Base-by-base conservation (phyloP, 2,888 invertebrate genomes). In the Lumbricus terrestris region DNA sequence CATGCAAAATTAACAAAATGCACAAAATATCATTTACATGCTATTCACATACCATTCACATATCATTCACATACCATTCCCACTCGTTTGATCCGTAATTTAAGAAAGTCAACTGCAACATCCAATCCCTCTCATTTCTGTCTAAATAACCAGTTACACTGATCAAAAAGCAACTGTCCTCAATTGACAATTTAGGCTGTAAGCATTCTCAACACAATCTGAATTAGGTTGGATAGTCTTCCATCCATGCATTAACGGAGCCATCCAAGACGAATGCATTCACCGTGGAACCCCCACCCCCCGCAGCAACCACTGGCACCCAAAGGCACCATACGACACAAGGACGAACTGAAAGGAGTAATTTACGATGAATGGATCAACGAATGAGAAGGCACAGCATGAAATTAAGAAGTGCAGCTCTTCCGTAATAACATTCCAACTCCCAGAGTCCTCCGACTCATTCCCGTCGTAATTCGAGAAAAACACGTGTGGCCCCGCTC, bases 361-460 rank as follows among this genome's bases (percentile, higher is more conserved):
- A 69, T 69, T 69, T 69, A 69, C 29, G 69, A 69, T n/a, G 69
- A 69, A 69, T 69, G 69, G n/a, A 1, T 11, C n/a, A 11, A 69
- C 69, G 29, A 69, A 69, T 69, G 69, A 69, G n/a, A 69, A 29
- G 69, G n/a, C 69, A 69, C 69, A 69, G 69, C 69, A 69, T n/a
- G 69, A 69, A 69, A 69, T 69, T 69, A 69, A 69, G 69, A 69
- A 69, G 16, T 8, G n/a, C n/a, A n/a, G 29, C 4, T 69, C 69
- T n/a, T n/a, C n/a, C n/a, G 69, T 69, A 69, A 69, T n/a, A 69
- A n/a, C 69, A 69, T 69, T 69, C 69, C 69, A 69, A 69, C 69
- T 69, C 69, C 69, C 69, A 69, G n/a, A 69, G 69, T 69, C 69
- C n/a, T 29, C n/a, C 13, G n/a, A 69, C 69, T 69, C 69, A 69